phyloP scores from a whole-genome alignment of 64 coral and sea anemone genomes.

The Porites australiensis region DNA sequence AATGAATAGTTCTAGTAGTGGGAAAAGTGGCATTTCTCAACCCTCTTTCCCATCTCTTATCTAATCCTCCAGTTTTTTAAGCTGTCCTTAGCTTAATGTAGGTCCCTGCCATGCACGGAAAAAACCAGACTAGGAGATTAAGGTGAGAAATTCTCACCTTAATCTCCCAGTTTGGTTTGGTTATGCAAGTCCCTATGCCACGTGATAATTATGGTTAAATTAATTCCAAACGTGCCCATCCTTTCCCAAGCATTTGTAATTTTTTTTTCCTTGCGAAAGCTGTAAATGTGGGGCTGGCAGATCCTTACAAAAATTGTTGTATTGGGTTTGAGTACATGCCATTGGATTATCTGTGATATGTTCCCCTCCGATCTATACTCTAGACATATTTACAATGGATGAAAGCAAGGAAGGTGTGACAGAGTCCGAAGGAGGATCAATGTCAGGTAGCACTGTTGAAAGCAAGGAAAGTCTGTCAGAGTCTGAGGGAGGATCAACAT shows the following conservation, averaged over 20 bases:
- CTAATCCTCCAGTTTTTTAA: slow-evolving; percentile 25
- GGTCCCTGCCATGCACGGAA: slow-evolving; percentile 22
- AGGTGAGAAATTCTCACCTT: slow-evolving; percentile 31
- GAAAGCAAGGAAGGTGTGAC: slow-evolving; percentile 17
- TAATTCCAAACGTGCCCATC: slow-evolving; percentile 21
- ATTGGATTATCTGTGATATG: slow-evolving; percentile 14
- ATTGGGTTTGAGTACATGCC: slow-evolving; percentile 10
- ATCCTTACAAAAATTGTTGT: slow-evolving; percentile 18
- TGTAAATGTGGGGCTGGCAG: background rate
- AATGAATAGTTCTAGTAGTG: slow-evolving; percentile 17
- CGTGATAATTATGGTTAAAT: slow-evolving; percentile 15
- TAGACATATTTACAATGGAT: slow-evolving; percentile 16
- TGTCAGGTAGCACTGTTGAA: slow-evolving; percentile 18
- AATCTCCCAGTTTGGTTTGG: slow-evolving; percentile 28
- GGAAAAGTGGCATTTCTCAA: slow-evolving; percentile 16
- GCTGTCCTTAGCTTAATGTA: slow-evolving; percentile 20
- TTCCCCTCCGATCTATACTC: slow-evolving; percentile 20
- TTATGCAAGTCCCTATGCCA: slow-evolving; percentile 2
- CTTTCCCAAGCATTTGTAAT: background rate
- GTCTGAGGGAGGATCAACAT: slow-evolving; percentile 1
- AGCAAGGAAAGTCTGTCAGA: slow-evolving; percentile 6
- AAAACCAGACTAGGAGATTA: slow-evolving; percentile 10
- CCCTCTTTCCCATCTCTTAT: slow-evolving; percentile 21
- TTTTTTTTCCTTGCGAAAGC: slow-evolving; percentile 15
- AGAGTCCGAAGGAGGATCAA: slow-evolving; percentile 28